phyloP scores from a whole-genome alignment of 2,113 vertebrate species.

The Rhea americana region DNA sequence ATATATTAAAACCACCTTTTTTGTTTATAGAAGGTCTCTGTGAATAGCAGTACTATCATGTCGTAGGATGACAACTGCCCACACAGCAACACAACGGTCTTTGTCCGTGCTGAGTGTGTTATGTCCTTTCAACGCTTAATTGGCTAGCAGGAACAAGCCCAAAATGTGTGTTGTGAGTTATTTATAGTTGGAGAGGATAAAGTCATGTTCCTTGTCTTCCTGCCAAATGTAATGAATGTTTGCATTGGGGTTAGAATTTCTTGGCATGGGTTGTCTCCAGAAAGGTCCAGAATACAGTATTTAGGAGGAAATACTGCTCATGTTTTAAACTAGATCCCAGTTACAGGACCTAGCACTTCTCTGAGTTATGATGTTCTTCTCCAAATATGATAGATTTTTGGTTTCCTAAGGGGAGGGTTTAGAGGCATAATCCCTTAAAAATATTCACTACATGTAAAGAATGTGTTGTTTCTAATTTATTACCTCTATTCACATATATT shows the following conservation, averaged over 20 bases:
- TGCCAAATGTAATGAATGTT: neutral
- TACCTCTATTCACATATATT: neutral
- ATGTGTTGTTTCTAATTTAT: neutral
- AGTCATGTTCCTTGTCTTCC: neutral
- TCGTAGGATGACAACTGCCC: neutral
- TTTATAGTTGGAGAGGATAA: neutral
- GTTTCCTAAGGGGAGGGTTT: neutral
- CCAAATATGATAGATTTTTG: neutral
- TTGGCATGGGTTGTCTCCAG: neutral
- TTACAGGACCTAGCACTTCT: neutral
- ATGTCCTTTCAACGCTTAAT: neutral
- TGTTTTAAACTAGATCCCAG: neutral
- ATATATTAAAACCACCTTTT: neutral
- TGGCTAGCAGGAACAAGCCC: neutral
- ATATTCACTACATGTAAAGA: neutral
- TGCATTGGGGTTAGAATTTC: neutral
- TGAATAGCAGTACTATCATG: neutral
- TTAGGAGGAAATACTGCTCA: neutral
- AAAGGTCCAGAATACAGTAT: neutral
- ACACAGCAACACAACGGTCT: neutral
- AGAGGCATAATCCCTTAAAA: neutral
- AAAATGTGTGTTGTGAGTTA: neutral
- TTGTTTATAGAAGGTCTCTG: neutral
- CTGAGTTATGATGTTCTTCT: neutral
- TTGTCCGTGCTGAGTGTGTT: fast-evolving